Conservation (phyloP, 2,797 vertebrate species). For the Denticeps clupeoides region DNA sequence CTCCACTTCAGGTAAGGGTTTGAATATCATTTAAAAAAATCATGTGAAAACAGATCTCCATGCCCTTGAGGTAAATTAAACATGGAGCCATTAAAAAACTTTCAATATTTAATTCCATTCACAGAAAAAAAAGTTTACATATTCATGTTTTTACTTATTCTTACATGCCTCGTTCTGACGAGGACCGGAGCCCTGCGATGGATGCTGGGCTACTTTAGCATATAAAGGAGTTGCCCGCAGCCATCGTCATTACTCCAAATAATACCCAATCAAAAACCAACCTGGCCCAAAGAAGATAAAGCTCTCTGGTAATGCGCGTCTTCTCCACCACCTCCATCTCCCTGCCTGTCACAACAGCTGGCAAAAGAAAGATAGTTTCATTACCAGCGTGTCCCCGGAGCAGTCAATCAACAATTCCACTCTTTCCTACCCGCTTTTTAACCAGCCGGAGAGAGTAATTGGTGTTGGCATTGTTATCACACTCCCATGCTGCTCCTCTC, state of each 20-base stretch:
- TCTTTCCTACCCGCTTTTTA: constrained; percentile 8
- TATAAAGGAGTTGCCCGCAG: constrained; percentile 20
- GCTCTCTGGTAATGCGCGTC: constrained; percentile 11
- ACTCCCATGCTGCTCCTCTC: not conserved
- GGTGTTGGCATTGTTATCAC: constrained; percentile 4
- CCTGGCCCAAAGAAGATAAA: constrained; percentile 21
- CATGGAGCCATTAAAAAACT: too few relatives aligned
- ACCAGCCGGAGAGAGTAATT: constrained; percentile 15
- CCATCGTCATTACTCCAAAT: constrained; percentile 14
- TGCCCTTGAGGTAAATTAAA: too few relatives aligned
- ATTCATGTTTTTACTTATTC: too few relatives aligned
- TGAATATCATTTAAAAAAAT: too few relatives aligned
- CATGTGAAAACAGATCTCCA: too few relatives aligned
- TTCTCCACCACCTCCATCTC: constrained; percentile 15
- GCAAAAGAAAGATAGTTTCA: constrained; percentile 22
- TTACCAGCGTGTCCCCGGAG: constrained; percentile 18
- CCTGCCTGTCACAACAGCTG: constrained; percentile 11
- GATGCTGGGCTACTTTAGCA: constrained; percentile 17
- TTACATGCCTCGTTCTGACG: not conserved
- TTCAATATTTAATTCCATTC: too few relatives aligned
- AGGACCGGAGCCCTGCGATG: not conserved
- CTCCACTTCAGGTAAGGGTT: too few relatives aligned
- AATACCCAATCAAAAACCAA: constrained; percentile 17
- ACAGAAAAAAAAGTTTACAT: too few relatives aligned
- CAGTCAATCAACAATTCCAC: constrained; percentile 14